These are phyloP conservation scores for Eilema sororculum DNA, from an alignment of 2,888 invertebrate genomes.

Conservation along the genomic window DNA sequence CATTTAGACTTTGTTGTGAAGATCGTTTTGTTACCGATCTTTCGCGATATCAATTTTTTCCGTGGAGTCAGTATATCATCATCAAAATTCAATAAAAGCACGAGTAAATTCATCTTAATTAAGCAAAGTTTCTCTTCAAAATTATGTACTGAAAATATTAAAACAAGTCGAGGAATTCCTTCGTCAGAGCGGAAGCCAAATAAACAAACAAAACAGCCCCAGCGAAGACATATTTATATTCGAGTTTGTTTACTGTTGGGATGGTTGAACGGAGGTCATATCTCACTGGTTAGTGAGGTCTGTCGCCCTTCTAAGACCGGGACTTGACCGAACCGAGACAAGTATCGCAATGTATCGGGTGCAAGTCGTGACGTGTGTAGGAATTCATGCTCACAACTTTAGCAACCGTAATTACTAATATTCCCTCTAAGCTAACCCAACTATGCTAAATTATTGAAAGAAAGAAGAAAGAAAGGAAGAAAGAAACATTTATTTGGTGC, in stretches of 20 bases:
- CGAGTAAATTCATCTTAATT: neutral
- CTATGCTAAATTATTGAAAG: too few relatives aligned
- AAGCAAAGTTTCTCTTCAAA: neutral
- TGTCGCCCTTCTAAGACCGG: neutral
- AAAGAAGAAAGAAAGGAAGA: too few relatives aligned
- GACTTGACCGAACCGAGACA: neutral
- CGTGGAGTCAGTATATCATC: neutral
- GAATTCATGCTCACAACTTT: too few relatives aligned
- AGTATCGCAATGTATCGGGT: neutral
- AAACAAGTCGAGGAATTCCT: neutral
- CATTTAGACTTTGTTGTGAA: too few relatives aligned
- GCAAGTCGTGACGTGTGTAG: too few relatives aligned
- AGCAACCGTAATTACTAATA: too few relatives aligned
- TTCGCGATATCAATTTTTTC: too few relatives aligned
- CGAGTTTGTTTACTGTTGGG: constrained; percentile 25
- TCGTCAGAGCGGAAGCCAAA: constrained; percentile 1
- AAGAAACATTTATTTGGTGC: too few relatives aligned
- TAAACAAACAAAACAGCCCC: constrained; percentile 31
- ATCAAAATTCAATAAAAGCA: neutral
- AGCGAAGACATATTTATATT: constrained; percentile 40
- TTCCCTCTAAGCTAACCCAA: too few relatives aligned
- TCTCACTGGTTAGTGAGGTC: neutral
- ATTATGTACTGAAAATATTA: neutral
- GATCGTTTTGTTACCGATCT: too few relatives aligned
- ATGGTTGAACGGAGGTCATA: neutral